Evolutionary conservation across 2,888 invertebrate species (phyloP).

Genomic region (Hirtodrosophila cameraria): DNA sequence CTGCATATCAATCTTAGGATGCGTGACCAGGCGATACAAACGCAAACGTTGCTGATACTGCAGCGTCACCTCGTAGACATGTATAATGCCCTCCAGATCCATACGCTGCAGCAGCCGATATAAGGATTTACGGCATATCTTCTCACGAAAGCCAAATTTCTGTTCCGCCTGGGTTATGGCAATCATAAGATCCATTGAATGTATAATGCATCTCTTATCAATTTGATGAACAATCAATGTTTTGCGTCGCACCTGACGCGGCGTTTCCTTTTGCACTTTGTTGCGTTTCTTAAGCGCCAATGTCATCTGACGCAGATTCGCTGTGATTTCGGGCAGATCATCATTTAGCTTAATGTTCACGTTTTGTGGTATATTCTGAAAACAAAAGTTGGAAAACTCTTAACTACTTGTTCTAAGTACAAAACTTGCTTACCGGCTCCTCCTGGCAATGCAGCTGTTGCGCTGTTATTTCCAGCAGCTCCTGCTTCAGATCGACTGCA

Average conservation of each 20-base stretch:
- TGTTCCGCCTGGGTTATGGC: slow-evolving; percentile 86
- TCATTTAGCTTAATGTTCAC: slow-evolving; percentile 62
- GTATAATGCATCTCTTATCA: slow-evolving; percentile 86
- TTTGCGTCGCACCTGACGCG: slow-evolving; percentile 85
- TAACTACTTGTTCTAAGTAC: background rate
- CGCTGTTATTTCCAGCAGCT: slow-evolving; percentile 31
- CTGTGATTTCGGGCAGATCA: slow-evolving; percentile 67
- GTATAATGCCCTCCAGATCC: slow-evolving; percentile 78
- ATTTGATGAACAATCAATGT: slow-evolving; percentile 87
- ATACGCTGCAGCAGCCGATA: slow-evolving; percentile 86
- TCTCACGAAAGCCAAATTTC: slow-evolving; percentile 86
- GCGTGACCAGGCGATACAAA: slow-evolving; percentile 76
- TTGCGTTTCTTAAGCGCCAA: slow-evolving; percentile 31
- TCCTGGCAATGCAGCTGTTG: slow-evolving; percentile 71
- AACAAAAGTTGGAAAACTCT: too few species aligned
- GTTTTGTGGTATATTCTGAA: slow-evolving; percentile 56
- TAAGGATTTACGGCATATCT: slow-evolving; percentile 86
- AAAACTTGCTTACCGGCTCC: slow-evolving; percentile 68
- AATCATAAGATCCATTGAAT: slow-evolving; percentile 85
- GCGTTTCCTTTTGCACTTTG: slow-evolving; percentile 36
- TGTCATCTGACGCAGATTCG: slow-evolving; percentile 46
- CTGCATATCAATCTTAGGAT: slow-evolving; percentile 76
- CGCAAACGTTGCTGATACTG: slow-evolving; percentile 67
- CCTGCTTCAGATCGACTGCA: slow-evolving; percentile 43
- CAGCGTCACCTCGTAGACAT: slow-evolving; percentile 76